phyloP scores from a whole-genome alignment of 1,140 invertebrate species.

The Steinernema khuongi region DNA sequence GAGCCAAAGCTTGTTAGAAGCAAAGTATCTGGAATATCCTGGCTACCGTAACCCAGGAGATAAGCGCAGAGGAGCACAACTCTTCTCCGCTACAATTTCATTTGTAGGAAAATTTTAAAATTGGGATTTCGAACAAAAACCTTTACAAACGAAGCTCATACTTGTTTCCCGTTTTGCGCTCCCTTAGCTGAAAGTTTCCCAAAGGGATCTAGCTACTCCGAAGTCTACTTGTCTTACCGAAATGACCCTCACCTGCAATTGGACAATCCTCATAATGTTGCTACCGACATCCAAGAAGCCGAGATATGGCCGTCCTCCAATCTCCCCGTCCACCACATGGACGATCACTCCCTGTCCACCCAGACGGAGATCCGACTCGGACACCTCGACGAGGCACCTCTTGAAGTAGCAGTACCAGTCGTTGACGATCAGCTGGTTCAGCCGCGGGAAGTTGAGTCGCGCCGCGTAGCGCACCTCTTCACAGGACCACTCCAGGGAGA shows the following conservation, averaged over 20 bases:
- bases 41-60: too few species aligned
- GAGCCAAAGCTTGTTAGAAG: too few species aligned
- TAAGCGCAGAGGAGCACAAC: too few species aligned
- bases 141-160: background rate
- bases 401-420: background rate
- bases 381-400: background rate
- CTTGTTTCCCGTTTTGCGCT: background rate
- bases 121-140: background rate
- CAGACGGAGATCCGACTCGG: background rate
- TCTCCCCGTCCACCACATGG: background rate
- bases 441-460: background rate
- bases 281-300: background rate
- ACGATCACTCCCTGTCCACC: background rate
- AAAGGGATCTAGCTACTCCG: background rate
- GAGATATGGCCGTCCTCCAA: background rate
- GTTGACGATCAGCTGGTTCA: background rate
- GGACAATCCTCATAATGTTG: slow-evolving; percentile 1
- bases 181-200: background rate
- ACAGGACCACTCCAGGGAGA: background rate
- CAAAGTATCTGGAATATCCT: too few species aligned
- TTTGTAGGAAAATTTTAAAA: background rate
- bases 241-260: background rate
- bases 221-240: background rate
- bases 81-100: background rate
- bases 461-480: background rate